A percentile compares a stretch with the other conserved stretches of the same genome.
Evolutionary conservation across 2,113 vertebrate genomes (phyloP).

Genomic region (Manacus vitellinus): DNA sequence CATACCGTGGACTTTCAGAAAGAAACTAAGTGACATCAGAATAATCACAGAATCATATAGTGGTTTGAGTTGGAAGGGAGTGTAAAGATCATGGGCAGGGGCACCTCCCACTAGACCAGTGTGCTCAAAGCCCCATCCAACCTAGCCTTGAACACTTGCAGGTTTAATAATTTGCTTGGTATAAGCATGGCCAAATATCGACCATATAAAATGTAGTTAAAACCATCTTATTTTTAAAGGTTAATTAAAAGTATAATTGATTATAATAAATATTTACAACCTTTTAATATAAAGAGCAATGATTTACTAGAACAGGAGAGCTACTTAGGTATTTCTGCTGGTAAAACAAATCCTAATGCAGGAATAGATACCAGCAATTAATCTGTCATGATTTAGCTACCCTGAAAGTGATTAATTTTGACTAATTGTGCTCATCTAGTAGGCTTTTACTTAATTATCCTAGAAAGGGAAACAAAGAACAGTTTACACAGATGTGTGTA

Average conservation of each 20-base stretch:
- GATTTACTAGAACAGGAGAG: neutral
- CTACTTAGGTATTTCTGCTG: neutral
- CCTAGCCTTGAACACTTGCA: neutral
- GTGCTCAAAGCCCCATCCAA: neutral
- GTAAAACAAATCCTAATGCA: neutral
- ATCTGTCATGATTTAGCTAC: constrained; percentile 12
- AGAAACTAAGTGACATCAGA: neutral
- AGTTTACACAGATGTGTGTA: constrained; percentile 14
- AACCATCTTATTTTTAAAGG: neutral
- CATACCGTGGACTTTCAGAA: neutral
- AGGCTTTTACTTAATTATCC: constrained; percentile 28
- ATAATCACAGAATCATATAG: neutral
- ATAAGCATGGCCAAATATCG: neutral
- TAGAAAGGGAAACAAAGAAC: constrained; percentile 35
- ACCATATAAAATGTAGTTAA: neutral
- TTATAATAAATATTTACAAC: neutral
- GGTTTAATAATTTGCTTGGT: neutral
- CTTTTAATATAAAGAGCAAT: neutral
- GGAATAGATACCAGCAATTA: neutral
- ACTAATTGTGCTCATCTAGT: constrained; percentile 15
- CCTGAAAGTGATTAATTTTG: constrained; percentile 24
- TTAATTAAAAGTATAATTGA: neutral
- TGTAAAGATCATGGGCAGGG: neutral
- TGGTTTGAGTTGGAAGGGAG: neutral
- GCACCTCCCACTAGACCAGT: neutral